Evolutionary conservation across 2,888 invertebrate species (phyloP).

Genomic region (Homarus gammarus): DNA sequence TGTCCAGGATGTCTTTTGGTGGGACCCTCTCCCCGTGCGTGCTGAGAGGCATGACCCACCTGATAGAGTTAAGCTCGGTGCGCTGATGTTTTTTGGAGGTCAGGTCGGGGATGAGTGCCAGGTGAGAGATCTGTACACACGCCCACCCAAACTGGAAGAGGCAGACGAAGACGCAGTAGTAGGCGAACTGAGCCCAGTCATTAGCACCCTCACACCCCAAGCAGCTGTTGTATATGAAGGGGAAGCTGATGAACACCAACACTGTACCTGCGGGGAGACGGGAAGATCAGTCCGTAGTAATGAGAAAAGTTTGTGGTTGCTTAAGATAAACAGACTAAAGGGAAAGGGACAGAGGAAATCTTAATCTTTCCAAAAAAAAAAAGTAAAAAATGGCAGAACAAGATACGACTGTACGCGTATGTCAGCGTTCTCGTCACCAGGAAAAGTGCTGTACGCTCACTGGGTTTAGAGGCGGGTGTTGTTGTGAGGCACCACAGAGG

Average conservation of each 20-base stretch:
- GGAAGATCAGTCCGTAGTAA: not conserved
- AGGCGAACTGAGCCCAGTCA: slow-evolving; percentile 85
- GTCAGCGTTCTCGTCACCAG: no score
- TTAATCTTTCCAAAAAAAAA: no score
- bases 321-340: no score
- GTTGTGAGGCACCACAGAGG: no score
- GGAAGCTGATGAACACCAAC: slow-evolving; percentile 89
- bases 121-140: slow-evolving; percentile 92
- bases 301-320: no score
- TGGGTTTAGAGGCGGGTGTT: no score
- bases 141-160: slow-evolving; percentile 97
- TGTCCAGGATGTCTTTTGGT: no score
- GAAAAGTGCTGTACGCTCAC: no score
- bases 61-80: slow-evolving; percentile 87
- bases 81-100: slow-evolving; percentile 87
- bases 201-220: slow-evolving; percentile 82
- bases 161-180: slow-evolving; percentile 87
- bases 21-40: not conserved
- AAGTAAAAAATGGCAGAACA: no score
- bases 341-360: no score
- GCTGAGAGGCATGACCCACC: slow-evolving; percentile 80
- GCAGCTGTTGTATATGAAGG: slow-evolving; percentile 91
- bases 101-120: slow-evolving; percentile 92
- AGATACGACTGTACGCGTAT: no score
- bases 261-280: slow-evolving; percentile 83